Conservation (phyloP, 2,113 vertebrate species). For the Tonatia bakeri region DNA sequence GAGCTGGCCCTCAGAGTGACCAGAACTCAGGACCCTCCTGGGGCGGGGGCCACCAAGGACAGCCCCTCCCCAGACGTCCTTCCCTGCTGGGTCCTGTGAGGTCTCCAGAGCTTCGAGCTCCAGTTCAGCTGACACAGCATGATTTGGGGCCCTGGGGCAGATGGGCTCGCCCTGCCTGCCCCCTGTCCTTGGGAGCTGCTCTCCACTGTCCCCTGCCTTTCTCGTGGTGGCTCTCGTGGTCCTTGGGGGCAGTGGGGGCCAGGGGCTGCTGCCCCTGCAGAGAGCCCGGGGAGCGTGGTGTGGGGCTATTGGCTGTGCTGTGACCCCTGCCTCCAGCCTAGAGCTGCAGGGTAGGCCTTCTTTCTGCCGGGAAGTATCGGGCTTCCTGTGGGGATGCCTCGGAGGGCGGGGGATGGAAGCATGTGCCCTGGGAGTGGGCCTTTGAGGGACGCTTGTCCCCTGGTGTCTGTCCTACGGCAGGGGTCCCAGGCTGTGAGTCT, state of each 20-base stretch:
- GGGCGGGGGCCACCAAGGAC: rapidly evolving
- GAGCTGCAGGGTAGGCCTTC: too few relatives aligned
- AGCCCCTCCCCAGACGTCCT: background rate
- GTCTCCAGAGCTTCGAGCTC: background rate
- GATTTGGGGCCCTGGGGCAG: background rate
- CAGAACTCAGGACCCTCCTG: background rate
- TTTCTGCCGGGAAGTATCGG: background rate
- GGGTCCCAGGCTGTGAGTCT: background rate
- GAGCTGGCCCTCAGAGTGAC: too few relatives aligned
- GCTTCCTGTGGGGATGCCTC: background rate
- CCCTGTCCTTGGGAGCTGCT: background rate
- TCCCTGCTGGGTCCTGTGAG: background rate
- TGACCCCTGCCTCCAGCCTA: rapidly evolving
- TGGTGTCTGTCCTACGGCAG: rapidly evolving
- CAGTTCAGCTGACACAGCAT: background rate
- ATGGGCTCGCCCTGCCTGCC: background rate
- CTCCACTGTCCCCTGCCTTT: background rate
- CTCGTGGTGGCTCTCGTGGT: background rate
- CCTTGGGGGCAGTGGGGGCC: rapidly evolving
- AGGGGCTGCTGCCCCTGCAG: too few relatives aligned
- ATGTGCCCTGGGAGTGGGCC: rapidly evolving
- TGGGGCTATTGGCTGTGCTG: rapidly evolving
- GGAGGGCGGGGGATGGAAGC: background rate
- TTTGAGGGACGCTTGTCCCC: too few relatives aligned
- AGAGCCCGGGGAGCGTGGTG: background rate